A percentile compares a stretch with the other conserved stretches of the same genome.
Conservation (phyloP, 2,797 vertebrate genomes). For the Neopelma chrysocephalum region DNA sequence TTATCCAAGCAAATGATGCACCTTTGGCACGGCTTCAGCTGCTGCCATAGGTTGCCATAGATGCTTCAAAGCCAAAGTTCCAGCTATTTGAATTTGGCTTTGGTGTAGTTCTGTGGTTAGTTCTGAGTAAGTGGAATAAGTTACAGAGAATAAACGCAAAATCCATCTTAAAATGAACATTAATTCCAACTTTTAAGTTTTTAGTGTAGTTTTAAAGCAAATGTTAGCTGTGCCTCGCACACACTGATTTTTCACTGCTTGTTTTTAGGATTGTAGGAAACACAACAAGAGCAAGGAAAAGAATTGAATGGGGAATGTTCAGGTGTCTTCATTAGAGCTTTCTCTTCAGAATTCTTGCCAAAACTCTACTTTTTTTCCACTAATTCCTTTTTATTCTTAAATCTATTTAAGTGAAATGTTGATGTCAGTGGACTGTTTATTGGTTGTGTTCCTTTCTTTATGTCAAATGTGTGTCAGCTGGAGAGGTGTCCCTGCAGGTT, state of each 20-base stretch:
- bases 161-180: background rate
- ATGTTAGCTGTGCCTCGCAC: background rate
- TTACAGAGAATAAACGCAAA: background rate
- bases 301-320: background rate
- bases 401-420: background rate
- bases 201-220: background rate
- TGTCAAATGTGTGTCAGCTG: background rate
- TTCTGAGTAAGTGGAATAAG: background rate
- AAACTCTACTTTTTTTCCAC: background rate
- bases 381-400: background rate
- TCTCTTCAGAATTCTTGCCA: background rate
- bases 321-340: background rate
- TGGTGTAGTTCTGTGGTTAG: background rate
- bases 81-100: background rate
- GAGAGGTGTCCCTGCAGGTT: fast-evolving
- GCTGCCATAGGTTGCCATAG: background rate
- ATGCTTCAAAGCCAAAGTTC: background rate
- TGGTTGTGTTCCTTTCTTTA: background rate
- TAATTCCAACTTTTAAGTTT: background rate
- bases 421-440: background rate
- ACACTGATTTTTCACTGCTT: background rate
- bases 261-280: background rate
- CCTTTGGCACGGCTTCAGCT: background rate
- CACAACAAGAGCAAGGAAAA: fast-evolving
- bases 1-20: background rate